Percentiles rank a stretch among this genome's conserved stretches.
Evolutionary conservation across 2,113 vertebrate genomes (phyloP).

Genomic region (Arvicanthis niloticus): DNA sequence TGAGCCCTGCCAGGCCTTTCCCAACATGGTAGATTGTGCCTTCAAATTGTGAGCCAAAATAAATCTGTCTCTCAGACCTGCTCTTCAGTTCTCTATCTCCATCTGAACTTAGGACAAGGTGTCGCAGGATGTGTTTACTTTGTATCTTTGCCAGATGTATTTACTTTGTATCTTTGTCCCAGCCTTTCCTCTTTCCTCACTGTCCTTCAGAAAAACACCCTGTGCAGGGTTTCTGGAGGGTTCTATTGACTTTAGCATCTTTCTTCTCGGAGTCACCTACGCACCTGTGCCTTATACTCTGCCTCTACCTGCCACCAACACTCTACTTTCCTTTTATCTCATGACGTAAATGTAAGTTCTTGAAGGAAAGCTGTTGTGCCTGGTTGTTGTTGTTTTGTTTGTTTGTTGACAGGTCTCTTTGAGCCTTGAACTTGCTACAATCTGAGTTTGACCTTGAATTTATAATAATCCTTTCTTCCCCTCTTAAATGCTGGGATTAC

Average conservation of each 20-base stretch:
- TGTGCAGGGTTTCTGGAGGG: background rate
- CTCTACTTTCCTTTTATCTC: background rate
- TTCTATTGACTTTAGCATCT: background rate
- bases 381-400: no score
- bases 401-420: background rate
- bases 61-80: background rate
- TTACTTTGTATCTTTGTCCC: background rate
- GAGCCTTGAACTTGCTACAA: background rate
- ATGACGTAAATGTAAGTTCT: background rate
- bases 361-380: background rate
- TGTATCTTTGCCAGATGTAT: background rate
- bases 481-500: background rate
- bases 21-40: background rate
- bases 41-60: background rate
- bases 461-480: background rate
- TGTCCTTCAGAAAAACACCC: background rate
- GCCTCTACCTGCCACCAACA: background rate
- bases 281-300: background rate
- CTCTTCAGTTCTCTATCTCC: background rate
- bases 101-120: background rate
- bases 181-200: background rate
- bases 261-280: background rate
- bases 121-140: background rate
- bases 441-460: background rate
- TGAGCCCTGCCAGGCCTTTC: background rate